These are phyloP conservation scores for Heliconius charithonia DNA, from an alignment of 2,888 invertebrate species.

Conservation along the genomic window DNA sequence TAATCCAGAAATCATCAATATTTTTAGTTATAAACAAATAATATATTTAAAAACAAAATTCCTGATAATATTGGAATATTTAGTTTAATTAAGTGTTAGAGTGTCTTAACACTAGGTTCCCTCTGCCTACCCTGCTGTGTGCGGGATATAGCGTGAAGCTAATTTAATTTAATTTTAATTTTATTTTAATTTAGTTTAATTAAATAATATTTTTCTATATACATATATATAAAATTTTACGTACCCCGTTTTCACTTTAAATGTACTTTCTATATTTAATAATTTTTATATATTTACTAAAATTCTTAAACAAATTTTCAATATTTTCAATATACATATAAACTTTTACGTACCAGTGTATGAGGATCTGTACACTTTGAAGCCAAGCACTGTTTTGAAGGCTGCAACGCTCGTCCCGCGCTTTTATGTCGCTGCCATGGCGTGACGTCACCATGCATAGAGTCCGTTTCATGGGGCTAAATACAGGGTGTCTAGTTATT, in stretches of 20 bases:
- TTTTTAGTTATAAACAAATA: no score
- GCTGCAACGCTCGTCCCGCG: slow-evolving; percentile 61
- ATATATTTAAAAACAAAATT: no score
- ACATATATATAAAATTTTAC: not conserved
- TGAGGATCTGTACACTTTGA: slow-evolving; percentile 73
- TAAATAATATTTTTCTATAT: no score
- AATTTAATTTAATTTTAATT: no score
- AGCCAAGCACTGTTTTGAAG: slow-evolving; percentile 68
- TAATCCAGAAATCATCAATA: no score
- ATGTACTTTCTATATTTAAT: no score
- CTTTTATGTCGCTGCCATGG: slow-evolving; percentile 55
- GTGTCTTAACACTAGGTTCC: no score
- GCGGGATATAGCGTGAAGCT: no score
- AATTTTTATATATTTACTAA: not conserved
- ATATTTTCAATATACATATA: slow-evolving; percentile 8
- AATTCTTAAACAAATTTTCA: not conserved
- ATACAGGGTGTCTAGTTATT: slow-evolving; percentile 25
- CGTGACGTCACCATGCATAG: slow-evolving; percentile 74
- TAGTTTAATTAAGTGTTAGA: not conserved
- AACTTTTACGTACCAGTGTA: slow-evolving; percentile 55
- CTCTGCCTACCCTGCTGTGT: no score
- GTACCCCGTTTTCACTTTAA: not conserved
- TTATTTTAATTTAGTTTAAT: no score
- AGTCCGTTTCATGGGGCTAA: slow-evolving; percentile 50
- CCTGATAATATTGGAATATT: no score